These are phyloP conservation scores for Stenichneumon culpator DNA, from an alignment of 2,888 invertebrate species.

Conservation along the genomic window DNA sequence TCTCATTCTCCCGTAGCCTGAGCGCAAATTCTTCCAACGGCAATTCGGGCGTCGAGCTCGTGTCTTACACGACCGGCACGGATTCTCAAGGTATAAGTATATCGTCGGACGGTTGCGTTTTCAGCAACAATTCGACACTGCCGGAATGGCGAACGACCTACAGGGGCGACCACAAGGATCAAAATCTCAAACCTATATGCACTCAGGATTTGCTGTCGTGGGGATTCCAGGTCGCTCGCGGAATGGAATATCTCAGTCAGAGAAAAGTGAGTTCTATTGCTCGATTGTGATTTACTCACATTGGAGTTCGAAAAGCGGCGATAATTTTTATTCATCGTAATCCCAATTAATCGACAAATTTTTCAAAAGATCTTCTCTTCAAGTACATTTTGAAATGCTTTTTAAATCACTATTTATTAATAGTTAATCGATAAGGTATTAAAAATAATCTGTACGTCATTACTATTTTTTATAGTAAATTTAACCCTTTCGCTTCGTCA, in stretches of 20 bases:
- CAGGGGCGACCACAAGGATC: constrained; percentile 90
- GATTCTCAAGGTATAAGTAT: constrained; percentile 77
- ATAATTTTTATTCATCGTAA: not conserved
- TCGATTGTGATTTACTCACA: not conserved
- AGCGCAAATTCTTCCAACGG: constrained; percentile 75
- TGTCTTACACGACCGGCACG: constrained; percentile 72
- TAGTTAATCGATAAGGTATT: too few relatives aligned
- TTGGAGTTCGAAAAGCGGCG: not conserved
- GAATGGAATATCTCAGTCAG: constrained; percentile 97
- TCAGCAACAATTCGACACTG: constrained; percentile 88
- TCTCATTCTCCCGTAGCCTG: constrained; percentile 87
- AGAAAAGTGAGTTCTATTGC: constrained; percentile 88
- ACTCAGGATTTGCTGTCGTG: constrained; percentile 95
- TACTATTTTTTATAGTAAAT: too few relatives aligned
- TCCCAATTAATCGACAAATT: too few relatives aligned
- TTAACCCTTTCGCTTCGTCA: too few relatives aligned
- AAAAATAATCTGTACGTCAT: too few relatives aligned
- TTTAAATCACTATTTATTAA: too few relatives aligned
- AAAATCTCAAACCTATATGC: constrained; percentile 89
- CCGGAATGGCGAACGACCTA: constrained; percentile 93
- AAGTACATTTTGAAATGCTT: too few relatives aligned
- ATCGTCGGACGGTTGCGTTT: constrained; percentile 82
- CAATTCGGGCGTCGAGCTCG: constrained; percentile 68
- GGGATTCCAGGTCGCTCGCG: constrained; percentile 97
- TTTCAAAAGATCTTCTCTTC: too few relatives aligned